Conservation (phyloP, 2,113 vertebrate genomes). For the Pithys albifrons region DNA sequence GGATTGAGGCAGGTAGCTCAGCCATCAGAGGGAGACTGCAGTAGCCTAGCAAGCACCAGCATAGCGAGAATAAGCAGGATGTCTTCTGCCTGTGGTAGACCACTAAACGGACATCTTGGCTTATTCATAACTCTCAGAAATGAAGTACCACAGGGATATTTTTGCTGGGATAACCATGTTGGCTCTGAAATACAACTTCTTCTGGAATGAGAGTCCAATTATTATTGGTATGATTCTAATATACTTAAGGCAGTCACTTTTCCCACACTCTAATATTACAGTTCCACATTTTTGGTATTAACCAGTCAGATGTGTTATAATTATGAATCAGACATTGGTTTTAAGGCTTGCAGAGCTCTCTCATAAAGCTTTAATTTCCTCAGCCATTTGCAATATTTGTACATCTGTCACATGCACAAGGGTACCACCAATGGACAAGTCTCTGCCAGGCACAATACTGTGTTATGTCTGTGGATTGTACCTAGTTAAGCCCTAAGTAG, state of each 20-base stretch:
- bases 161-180: background rate
- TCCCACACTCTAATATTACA: constrained; percentile 24
- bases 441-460: constrained; percentile 28
- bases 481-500: constrained; percentile 48
- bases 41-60: background rate
- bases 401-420: background rate
- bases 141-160: background rate
- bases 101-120: background rate
- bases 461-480: constrained; percentile 28
- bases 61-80: background rate
- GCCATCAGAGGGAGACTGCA: background rate
- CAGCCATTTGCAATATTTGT: constrained; percentile 12
- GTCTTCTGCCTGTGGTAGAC: background rate
- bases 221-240: background rate
- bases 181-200: background rate
- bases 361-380: constrained; percentile 49
- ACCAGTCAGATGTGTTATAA: constrained; percentile 12
- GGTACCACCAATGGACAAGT: background rate
- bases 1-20: background rate
- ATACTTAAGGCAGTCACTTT: constrained; percentile 3
- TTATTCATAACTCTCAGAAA: background rate
- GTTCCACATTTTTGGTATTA: constrained; percentile 22
- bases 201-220: constrained; percentile 7
- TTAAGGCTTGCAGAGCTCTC: constrained; percentile 35
- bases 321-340: constrained; percentile 43